Conservation (phyloP, 2,888 invertebrate species). For the Atethmia centrago region DNA sequence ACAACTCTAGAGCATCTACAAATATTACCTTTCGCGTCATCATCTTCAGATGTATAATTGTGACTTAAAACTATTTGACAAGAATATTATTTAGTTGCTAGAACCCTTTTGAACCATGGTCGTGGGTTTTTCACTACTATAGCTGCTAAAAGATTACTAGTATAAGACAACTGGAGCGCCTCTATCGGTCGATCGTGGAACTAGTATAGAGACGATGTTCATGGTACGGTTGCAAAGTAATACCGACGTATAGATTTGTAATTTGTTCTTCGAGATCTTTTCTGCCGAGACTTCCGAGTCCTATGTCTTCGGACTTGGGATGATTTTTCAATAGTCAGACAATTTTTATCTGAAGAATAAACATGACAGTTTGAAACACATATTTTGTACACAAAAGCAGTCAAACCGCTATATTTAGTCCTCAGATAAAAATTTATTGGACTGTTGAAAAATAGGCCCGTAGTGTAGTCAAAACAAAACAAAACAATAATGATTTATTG, state of each 20-base stretch:
- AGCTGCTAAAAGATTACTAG: not conserved
- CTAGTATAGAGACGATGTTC: not conserved
- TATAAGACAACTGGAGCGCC: constrained; percentile 3
- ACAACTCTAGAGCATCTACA: constrained; percentile 51
- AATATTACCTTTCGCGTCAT: constrained; percentile 47
- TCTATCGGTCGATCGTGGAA: constrained; percentile 23
- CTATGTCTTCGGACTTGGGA: not conserved
- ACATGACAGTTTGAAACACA: not conserved
- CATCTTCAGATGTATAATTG: constrained; percentile 35
- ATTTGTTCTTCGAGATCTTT: not conserved
- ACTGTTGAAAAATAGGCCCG: not conserved
- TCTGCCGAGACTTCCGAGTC: not conserved
- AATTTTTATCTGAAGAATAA: not conserved
- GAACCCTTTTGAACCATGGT: constrained; percentile 17
- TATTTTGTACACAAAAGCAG: not conserved
- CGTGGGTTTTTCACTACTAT: not conserved
- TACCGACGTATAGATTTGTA: not conserved
- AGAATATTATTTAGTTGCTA: constrained; percentile 35
- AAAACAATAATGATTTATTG: not conserved
- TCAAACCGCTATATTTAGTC: not conserved
- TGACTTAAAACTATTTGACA: constrained; percentile 39
- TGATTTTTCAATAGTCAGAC: not conserved
- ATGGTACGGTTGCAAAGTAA: not conserved
- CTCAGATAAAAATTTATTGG: not conserved
- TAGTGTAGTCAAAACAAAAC: not conserved